Conservation (phyloP, 2,888 invertebrate species). For the Lasioglossum morio region DNA sequence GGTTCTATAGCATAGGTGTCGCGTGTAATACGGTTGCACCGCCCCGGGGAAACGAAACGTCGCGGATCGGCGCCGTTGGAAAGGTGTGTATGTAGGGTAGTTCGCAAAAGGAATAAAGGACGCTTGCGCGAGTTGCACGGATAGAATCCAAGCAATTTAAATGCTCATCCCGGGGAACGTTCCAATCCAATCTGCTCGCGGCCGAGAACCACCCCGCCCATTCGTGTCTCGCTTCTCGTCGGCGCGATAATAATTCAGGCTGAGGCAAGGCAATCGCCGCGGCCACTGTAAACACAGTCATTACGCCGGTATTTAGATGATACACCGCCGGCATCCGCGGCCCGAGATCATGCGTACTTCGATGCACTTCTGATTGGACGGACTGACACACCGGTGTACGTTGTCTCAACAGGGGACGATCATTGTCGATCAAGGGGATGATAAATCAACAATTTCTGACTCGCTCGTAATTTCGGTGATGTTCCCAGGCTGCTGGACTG, state of each 20-base stretch:
- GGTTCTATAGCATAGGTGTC: constrained; percentile 47
- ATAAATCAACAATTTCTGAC: neutral
- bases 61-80: neutral
- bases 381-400: neutral
- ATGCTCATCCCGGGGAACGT: constrained; percentile 70
- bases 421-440: neutral
- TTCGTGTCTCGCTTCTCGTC: constrained; percentile 44
- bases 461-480: neutral
- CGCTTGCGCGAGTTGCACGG: constrained; percentile 30
- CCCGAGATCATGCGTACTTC: constrained; percentile 40
- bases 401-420: neutral
- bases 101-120: constrained; percentile 23
- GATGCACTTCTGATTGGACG: constrained; percentile 52
- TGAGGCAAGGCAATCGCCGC: constrained; percentile 46
- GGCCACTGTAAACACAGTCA: constrained; percentile 60
- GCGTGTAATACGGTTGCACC: constrained; percentile 64
- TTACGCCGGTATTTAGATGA: constrained; percentile 66
- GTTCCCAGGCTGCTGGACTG: too few species aligned
- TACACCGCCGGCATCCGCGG: constrained; percentile 31
- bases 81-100: neutral
- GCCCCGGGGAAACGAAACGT: constrained; percentile 32
- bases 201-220: constrained; percentile 58
- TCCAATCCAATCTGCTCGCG: constrained; percentile 71
- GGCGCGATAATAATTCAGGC: constrained; percentile 73
- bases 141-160: constrained; percentile 67